phyloP scores from a whole-genome alignment of 1,140 invertebrate species.

The Tachypleus tridentatus region DNA sequence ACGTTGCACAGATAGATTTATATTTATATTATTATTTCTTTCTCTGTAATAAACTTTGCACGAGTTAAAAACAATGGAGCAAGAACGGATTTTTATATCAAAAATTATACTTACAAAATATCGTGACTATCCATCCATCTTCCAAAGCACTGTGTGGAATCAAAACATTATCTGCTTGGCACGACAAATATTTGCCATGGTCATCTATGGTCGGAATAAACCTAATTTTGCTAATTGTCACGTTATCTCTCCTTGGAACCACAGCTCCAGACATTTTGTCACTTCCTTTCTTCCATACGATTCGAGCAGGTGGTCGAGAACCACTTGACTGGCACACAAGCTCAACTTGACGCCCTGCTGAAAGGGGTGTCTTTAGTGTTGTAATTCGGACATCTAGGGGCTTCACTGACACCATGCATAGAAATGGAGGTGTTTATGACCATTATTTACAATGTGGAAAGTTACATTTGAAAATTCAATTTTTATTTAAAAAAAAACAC shows the following conservation, averaged over 20 bases:
- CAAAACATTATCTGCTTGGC: constrained; percentile 62
- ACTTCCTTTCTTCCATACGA: constrained; percentile 61
- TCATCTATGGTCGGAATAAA: constrained; percentile 54
- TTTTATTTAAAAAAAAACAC: too few species aligned
- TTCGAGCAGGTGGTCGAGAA: constrained; percentile 65
- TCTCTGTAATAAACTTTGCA: too few species aligned
- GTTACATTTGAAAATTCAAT: too few species aligned
- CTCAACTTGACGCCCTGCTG: constrained; percentile 61
- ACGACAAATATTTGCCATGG: constrained; percentile 64
- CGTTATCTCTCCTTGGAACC: constrained; percentile 16
- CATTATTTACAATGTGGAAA: too few species aligned
- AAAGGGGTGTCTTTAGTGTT: constrained; percentile 46
- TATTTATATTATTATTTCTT: too few species aligned
- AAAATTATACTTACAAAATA: too few species aligned
- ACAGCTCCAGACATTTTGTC: constrained; percentile 8
- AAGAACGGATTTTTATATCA: too few species aligned
- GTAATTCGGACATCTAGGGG: constrained; percentile 60
- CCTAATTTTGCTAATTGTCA: constrained; percentile 21
- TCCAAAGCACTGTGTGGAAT: constrained; percentile 19
- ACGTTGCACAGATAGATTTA: too few species aligned
- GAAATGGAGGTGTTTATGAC: too few species aligned
- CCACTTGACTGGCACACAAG: constrained; percentile 68
- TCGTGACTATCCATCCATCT: background rate
- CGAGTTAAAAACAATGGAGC: too few species aligned
- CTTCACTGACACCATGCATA: constrained; percentile 45